These are phyloP conservation scores for Montipora foliosa DNA, from an alignment of 64 coral and sea anemone genomes.

Conservation along the genomic window DNA sequence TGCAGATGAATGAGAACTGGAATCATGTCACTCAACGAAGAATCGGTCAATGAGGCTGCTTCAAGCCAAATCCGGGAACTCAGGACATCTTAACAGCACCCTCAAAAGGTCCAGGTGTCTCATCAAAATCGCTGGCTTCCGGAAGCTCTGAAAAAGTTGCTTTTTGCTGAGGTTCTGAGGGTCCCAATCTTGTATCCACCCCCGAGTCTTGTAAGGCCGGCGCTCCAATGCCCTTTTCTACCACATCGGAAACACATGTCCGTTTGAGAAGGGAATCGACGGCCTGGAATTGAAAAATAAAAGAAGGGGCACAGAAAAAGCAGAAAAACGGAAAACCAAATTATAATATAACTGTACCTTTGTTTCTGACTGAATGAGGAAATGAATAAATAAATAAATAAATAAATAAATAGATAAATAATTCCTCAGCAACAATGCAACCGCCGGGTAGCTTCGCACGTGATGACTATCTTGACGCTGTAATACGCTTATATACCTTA, in stretches of 20 bases:
- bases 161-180: neutral
- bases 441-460: neutral
- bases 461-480: neutral
- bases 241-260: slow-evolving; percentile 65
- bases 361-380: neutral
- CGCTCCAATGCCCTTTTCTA: slow-evolving; percentile 63
- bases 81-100: no score
- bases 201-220: neutral
- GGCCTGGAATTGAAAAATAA: slow-evolving; percentile 10
- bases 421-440: neutral
- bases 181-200: slow-evolving; percentile 1
- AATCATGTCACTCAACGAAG: no score
- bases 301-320: neutral
- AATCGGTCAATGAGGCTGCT: no score
- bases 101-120: no score
- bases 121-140: neutral
- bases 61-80: no score
- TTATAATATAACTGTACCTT: no score
- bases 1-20: no score
- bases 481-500: no score
- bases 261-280: slow-evolving; percentile 10
- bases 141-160: neutral
- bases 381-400: no score
- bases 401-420: neutral
- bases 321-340: no score